A percentile compares a stretch with the other conserved stretches of the same genome.
Conservation (phyloP, 2,113 vertebrate genomes). For the Martes martes region DNA sequence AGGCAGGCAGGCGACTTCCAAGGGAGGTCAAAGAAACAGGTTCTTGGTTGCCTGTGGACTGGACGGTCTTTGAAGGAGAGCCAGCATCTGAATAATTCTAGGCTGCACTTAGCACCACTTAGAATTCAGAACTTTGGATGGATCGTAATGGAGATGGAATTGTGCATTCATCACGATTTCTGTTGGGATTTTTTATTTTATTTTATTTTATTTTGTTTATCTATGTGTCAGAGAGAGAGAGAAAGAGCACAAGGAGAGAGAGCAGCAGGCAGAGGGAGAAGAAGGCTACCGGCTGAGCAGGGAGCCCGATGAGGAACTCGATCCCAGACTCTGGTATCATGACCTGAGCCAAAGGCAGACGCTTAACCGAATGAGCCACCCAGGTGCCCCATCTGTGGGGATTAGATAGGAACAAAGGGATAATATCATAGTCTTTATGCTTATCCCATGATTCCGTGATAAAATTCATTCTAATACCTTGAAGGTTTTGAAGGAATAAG, state of each 20-base stretch:
- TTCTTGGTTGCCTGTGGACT: not conserved
- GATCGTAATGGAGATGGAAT: not conserved
- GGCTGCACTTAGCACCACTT: not conserved
- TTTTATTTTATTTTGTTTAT: no score
- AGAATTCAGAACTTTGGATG: conserved; percentile 9
- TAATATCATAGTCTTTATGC: not conserved
- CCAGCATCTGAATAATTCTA: not conserved
- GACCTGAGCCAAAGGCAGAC: no score
- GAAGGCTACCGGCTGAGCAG: no score
- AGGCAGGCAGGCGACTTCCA: not conserved
- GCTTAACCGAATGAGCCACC: not conserved
- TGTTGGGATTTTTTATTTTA: no score
- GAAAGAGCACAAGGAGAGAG: no score
- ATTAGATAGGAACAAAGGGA: not conserved
- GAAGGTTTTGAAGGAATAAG: not conserved
- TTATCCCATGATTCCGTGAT: not conserved
- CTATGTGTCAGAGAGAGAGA: no score
- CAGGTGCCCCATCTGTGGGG: not conserved
- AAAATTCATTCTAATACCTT: not conserved
- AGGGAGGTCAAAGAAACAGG: not conserved
- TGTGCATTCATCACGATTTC: not conserved
- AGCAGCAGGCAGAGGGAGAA: no score
- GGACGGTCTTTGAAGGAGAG: not conserved
- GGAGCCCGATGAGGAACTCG: no score
- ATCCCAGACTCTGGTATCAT: no score